Base-by-base conservation (phyloP, 1,140 invertebrate genomes). In the Luehdorfia chinensis region DNA sequence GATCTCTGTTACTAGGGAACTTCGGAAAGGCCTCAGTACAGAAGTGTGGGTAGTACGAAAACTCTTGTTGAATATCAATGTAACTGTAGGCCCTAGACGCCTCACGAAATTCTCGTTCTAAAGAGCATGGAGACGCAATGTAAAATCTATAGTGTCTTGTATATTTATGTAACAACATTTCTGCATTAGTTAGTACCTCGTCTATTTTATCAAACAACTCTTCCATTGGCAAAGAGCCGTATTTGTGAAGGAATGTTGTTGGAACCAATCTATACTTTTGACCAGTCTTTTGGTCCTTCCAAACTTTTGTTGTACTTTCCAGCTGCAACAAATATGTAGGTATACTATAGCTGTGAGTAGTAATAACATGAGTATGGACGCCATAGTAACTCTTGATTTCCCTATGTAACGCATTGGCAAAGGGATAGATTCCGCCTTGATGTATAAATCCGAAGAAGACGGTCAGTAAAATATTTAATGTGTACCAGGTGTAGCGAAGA, bases 371-470 rank as follows among this genome's bases (percentile, higher is more conserved):
- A 13, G 93, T 81, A 9, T 84, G 76, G 4, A 60, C 47, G 1
- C 80, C 78, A 31, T 84, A 83, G 6, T 60, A 69, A 34, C 51
- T 63, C 48, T 75, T 86, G 4, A 94, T 79, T 70, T 94, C 90
- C 11, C 85, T 75, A 8, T 92, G 88, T n/a, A 97, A 74, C 56
- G 91, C 88, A 21, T 90, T 88, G 0, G 93, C 85, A 13, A 94
- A 87, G 3, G 90, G 91, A 52, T 93, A 90, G 28, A 97, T 87
- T 1, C 95, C 95, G 9, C 92, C 95, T 87, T 97, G 95, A 69
- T 97, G 96, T 14, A 96, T 67, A 70, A 95, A 95, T 0, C 96
- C 97, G 77, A 93, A 98, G 64, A 98, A 93, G 11, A 96, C 49
- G 0, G 89, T 88, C 2, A 94, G 69, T 13, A 91, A 23, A 2